phyloP scores from a whole-genome alignment of 1,140 invertebrate genomes.

The Oryctes rhinoceros region DNA sequence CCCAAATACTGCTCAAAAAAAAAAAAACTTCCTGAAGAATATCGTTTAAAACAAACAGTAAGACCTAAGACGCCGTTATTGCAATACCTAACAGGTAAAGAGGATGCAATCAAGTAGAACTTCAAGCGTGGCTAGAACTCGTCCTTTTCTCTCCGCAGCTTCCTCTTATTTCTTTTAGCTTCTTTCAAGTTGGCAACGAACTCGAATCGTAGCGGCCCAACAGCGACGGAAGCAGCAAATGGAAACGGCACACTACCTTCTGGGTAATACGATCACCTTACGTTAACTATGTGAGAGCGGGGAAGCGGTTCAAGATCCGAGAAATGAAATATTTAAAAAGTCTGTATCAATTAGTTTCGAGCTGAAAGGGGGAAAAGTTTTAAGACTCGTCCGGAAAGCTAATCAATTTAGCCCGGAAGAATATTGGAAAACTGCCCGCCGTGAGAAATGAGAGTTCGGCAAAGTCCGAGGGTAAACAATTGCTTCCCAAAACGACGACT shows the following conservation, averaged over 20 bases:
- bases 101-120: not conserved
- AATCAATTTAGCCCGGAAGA: not conserved
- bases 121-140: not conserved
- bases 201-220: not conserved
- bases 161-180: not conserved
- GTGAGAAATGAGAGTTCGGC: conserved; percentile 13
- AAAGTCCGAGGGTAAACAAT: conserved; percentile 14
- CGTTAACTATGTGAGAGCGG: no score
- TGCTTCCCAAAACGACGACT: conserved; percentile 6
- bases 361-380: not conserved
- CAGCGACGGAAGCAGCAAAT: not conserved
- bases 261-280: no score
- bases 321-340: conserved; percentile 11
- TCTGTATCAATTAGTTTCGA: conserved; percentile 10
- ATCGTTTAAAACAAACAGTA: no score
- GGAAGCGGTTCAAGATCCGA: not conserved
- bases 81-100: not conserved
- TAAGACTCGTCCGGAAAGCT: not conserved
- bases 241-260: not conserved
- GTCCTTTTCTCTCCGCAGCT: not conserved
- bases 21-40: no score
- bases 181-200: not conserved
- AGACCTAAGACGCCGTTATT: no score
- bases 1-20: no score
- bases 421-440: conserved; percentile 8